These are phyloP conservation scores for Drosophila obscura DNA, from an alignment of 1,140 invertebrate genomes.

Conservation along the genomic window DNA sequence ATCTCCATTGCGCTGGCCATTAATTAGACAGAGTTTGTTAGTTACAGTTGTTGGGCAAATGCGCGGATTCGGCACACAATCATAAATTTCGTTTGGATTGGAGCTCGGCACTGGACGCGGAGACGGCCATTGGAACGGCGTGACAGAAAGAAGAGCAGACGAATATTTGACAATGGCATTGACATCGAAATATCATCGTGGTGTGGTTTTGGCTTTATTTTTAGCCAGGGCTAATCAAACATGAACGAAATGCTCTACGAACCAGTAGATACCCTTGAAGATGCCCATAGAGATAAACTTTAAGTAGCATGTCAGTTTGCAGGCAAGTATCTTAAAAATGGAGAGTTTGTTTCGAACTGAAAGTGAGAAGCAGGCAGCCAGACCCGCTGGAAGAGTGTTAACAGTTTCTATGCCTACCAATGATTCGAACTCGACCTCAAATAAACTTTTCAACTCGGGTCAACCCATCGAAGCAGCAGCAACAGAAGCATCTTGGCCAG, in stretches of 20 bases:
- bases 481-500: not conserved
- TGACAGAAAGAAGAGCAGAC: conserved; percentile 5
- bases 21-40: conserved; percentile 58
- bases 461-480: not conserved
- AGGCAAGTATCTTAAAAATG: no score
- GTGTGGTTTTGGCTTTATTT: conserved; percentile 20
- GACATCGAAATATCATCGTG: conserved; percentile 57
- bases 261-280: no score
- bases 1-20: conserved; percentile 34
- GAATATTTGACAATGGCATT: conserved; percentile 63
- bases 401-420: no score
- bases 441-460: no score
- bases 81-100: not conserved
- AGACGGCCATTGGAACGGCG: not conserved
- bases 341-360: no score
- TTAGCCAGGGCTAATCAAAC: conserved; percentile 21
- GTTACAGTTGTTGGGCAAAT: conserved; percentile 60
- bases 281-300: no score
- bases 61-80: conserved; percentile 4
- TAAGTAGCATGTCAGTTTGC: no score
- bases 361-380: no score
- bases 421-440: no score
- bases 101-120: no score
- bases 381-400: no score
- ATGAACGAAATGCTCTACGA: no score